Percentiles rank a stretch among this genome's conserved stretches.
Conservation (phyloP, 2,113 vertebrate genomes). For the Sapajus apella region DNA sequence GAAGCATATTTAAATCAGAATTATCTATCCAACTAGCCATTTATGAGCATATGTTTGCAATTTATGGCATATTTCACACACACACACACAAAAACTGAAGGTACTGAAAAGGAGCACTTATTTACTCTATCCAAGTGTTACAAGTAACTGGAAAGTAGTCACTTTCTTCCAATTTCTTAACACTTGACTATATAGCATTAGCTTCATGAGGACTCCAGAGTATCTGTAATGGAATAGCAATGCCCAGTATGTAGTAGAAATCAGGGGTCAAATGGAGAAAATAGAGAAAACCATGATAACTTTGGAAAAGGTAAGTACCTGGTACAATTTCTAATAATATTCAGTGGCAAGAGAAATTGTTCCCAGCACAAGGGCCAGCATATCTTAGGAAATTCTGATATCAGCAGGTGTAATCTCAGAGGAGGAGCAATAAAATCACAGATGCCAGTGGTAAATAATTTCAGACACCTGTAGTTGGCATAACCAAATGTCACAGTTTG, state of each 20-base stretch:
- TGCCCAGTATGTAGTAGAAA: neutral
- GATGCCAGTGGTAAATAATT: neutral
- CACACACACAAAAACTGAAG: neutral
- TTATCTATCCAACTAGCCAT: neutral
- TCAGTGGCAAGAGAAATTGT: neutral
- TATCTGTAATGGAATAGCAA: neutral
- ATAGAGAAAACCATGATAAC: neutral
- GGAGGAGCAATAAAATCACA: neutral
- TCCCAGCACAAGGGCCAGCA: neutral
- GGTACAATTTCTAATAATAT: neutral
- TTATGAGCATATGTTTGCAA: neutral
- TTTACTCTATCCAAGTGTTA: neutral
- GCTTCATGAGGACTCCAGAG: neutral
- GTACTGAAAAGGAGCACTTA: neutral
- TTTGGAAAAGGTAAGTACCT: neutral
- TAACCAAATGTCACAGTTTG: neutral
- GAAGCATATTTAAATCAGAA: neutral
- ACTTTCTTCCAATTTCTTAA: neutral
- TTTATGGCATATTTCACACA: neutral
- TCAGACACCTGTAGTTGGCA: neutral
- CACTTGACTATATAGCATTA: neutral
- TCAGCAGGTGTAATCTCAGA: neutral
- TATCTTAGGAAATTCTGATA: neutral
- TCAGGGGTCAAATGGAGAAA: neutral
- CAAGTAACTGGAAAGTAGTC: neutral